Percentiles rank a stretch among this genome's conserved stretches.
Conservation (phyloP, 2,113 vertebrate genomes). For the Dicerorhinus sumatrensis region DNA sequence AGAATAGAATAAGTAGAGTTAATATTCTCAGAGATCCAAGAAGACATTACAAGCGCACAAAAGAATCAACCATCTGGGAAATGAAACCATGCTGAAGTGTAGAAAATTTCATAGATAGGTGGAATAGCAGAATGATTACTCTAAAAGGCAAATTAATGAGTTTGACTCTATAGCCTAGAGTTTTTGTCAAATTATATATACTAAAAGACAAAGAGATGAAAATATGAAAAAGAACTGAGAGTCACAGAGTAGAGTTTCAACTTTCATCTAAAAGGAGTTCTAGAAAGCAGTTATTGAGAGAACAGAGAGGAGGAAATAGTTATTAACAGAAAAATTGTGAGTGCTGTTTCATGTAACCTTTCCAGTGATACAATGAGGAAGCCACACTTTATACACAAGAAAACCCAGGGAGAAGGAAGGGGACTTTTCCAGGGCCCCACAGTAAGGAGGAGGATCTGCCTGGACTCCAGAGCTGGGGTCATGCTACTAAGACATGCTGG, state of each 20-base stretch:
- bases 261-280: background rate
- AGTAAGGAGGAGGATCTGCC: too few relatives aligned
- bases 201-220: background rate
- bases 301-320: background rate
- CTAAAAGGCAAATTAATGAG: background rate
- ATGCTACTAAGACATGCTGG: background rate
- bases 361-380: background rate
- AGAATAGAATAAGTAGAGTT: background rate
- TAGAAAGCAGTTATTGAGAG: background rate
- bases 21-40: background rate
- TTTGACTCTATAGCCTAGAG: background rate
- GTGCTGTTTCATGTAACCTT: background rate
- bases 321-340: background rate
- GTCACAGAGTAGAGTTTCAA: background rate
- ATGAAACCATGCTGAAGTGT: background rate
- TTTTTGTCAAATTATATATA: background rate
- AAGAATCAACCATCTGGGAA: background rate
- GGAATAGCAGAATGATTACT: background rate
- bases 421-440: background rate
- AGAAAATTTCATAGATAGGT: background rate
- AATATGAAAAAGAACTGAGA: background rate
- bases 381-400: background rate
- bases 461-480: background rate
- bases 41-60: background rate
- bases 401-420: background rate